Evolutionary conservation across 2,113 vertebrate genomes (phyloP).

Genomic region (Oncorhynchus nerka): DNA sequence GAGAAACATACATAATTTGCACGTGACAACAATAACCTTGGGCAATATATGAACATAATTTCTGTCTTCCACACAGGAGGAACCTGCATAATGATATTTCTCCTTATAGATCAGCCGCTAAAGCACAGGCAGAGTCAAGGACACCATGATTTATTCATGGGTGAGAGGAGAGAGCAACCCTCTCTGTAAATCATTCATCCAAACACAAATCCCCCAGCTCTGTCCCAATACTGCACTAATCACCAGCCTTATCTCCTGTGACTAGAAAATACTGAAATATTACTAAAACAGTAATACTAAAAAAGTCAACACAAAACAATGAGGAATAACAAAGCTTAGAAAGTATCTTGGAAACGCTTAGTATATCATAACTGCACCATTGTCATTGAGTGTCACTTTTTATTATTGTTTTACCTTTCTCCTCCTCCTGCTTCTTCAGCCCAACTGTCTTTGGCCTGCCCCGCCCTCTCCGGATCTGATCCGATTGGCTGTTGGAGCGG

Average conservation of each 20-base stretch:
- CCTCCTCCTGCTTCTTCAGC: slow-evolving; percentile 93
- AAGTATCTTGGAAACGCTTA: background rate
- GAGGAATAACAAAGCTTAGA: background rate
- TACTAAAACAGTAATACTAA: background rate
- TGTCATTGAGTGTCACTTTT: background rate
- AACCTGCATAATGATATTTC: background rate
- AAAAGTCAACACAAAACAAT: background rate
- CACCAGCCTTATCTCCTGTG: background rate
- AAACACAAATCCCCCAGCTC: slow-evolving; percentile 5
- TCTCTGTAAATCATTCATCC: slow-evolving; percentile 42
- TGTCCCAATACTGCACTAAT: slow-evolving; percentile 7
- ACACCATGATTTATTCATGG: slow-evolving; percentile 39
- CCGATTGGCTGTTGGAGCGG: slow-evolving; percentile 91
- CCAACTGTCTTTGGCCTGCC: slow-evolving; percentile 90
- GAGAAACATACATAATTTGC: background rate
- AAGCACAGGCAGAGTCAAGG: slow-evolving; percentile 6
- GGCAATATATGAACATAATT: background rate
- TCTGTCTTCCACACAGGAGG: background rate
- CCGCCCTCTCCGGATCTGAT: slow-evolving; percentile 89
- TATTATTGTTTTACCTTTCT: slow-evolving; percentile 81
- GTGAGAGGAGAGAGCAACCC: slow-evolving; percentile 14
- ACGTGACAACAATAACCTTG: background rate
- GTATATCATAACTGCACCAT: background rate
- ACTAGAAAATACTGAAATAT: background rate
- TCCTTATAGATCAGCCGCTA: slow-evolving; percentile 9